phyloP scores from a whole-genome alignment of 2,888 invertebrate genomes.

The Drosophila atripex region DNA sequence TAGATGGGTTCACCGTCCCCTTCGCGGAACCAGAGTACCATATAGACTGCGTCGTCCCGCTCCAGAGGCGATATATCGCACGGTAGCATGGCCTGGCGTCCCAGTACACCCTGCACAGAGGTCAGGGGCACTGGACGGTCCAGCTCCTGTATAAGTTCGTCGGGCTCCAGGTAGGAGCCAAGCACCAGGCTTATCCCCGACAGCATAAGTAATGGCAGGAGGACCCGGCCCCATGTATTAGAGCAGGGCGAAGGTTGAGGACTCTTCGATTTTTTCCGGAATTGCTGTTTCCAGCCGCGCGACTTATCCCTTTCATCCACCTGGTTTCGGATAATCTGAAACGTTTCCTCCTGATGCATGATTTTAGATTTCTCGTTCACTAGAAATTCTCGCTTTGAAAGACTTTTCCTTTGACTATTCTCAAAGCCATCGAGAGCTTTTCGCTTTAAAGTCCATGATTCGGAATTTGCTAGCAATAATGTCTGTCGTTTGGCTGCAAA shows the following conservation, averaged over 20 bases:
- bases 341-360: slow-evolving; percentile 70
- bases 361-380: slow-evolving; percentile 50
- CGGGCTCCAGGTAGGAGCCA: slow-evolving; percentile 82
- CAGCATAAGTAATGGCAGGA: slow-evolving; percentile 34
- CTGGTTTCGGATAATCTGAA: slow-evolving; percentile 55
- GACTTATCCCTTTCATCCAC: slow-evolving; percentile 41
- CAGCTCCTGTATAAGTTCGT: slow-evolving; percentile 84
- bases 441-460: slow-evolving; percentile 47
- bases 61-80: slow-evolving; percentile 93
- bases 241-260: slow-evolving; percentile 1
- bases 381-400: slow-evolving; percentile 50
- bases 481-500: slow-evolving; percentile 10
- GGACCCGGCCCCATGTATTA: slow-evolving; percentile 69
- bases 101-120: slow-evolving; percentile 92
- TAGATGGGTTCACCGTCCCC: slow-evolving; percentile 92
- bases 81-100: slow-evolving; percentile 92
- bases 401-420: slow-evolving; percentile 36
- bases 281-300: slow-evolving; percentile 33
- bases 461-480: slow-evolving; percentile 5
- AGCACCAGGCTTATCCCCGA: slow-evolving; percentile 48
- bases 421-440: slow-evolving; percentile 52
- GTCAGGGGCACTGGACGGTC: slow-evolving; percentile 88
- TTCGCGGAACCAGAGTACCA: slow-evolving; percentile 96
- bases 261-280: not conserved
- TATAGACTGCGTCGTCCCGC: slow-evolving; percentile 91